Percentiles rank a stretch among this genome's conserved stretches.
phyloP scores from a whole-genome alignment of 2,888 invertebrate genomes.

The Acanthopleura granulata region DNA sequence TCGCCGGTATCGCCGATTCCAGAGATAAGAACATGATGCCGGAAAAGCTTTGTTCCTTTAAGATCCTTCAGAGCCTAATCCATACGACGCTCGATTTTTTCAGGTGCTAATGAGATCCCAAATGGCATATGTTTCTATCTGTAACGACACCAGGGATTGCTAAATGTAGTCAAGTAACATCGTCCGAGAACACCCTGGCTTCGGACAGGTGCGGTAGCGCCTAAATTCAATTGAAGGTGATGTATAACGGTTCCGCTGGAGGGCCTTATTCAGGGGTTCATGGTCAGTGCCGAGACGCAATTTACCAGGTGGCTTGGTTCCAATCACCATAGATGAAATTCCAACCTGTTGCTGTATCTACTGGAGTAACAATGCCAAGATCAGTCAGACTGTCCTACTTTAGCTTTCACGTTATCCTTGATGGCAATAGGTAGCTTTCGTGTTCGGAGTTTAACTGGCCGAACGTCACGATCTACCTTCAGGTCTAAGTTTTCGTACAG shows the following conservation, averaged over 20 bases:
- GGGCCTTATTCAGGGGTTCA: conserved; percentile 28
- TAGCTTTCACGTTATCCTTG: neutral
- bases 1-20: conserved; percentile 27
- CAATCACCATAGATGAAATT: conserved; percentile 29
- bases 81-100: conserved; percentile 31
- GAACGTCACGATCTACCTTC: no score
- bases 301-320: conserved; percentile 21
- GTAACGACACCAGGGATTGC: conserved; percentile 38
- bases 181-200: conserved; percentile 21
- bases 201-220: no score
- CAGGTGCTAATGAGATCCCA: conserved; percentile 34
- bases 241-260: conserved; percentile 24
- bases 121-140: conserved; percentile 38
- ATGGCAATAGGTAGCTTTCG: neutral
- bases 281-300: conserved; percentile 33
- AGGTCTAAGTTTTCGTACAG: no score
- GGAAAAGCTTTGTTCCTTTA: conserved; percentile 24
- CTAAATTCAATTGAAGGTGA: no score
- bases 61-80: conserved; percentile 22
- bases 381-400: neutral
- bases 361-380: conserved; percentile 20
- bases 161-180: conserved; percentile 33
- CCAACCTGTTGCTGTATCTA: conserved; percentile 31
- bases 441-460: neutral
- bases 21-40: conserved; percentile 29